Evolutionary conservation across 1,140 invertebrate genomes (phyloP).

Genomic region (Brachionus rubens): DNA sequence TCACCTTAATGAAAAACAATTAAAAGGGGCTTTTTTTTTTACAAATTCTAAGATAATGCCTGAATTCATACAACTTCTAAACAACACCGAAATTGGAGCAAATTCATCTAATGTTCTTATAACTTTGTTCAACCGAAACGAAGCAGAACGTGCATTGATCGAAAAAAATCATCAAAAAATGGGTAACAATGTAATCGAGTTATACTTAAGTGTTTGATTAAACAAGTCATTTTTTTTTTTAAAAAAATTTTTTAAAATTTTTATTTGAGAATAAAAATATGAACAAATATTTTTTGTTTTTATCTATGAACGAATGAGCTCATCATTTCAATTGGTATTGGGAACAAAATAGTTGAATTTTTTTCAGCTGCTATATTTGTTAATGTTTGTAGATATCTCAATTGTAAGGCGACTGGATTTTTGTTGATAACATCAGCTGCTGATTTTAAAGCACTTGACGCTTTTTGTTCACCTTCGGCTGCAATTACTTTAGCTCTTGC

Average conservation of each 20-base stretch:
- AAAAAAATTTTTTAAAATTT: not conserved
- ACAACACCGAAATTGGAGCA: slow-evolving; percentile 61
- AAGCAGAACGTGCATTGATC: slow-evolving; percentile 65
- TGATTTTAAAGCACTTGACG: slow-evolving; percentile 37
- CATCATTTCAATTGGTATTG: slow-evolving; percentile 84
- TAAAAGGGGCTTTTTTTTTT: too few relatives aligned
- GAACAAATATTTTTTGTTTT: not conserved
- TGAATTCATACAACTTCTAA: slow-evolving; percentile 50
- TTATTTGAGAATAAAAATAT: not conserved
- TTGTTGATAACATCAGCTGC: slow-evolving; percentile 43
- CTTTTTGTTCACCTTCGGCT: slow-evolving; percentile 47
- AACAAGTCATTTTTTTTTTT: not conserved
- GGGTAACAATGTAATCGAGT: slow-evolving; percentile 65
- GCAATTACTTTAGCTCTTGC: slow-evolving; percentile 53
- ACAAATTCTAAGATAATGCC: slow-evolving; percentile 39
- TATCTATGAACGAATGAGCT: slow-evolving; percentile 51
- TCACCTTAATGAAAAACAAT: too few relatives aligned
- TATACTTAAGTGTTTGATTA: slow-evolving; percentile 55
- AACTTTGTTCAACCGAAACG: slow-evolving; percentile 61
- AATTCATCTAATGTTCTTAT: slow-evolving; percentile 64
- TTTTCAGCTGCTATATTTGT: slow-evolving; percentile 94
- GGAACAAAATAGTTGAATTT: slow-evolving; percentile 96
- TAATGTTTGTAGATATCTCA: slow-evolving; percentile 74
- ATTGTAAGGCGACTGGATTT: slow-evolving; percentile 75
- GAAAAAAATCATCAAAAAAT: slow-evolving; percentile 64